Evolutionary conservation across 2,888 invertebrate genomes (phyloP).

Genomic region (Acanthosepion esculentum): DNA sequence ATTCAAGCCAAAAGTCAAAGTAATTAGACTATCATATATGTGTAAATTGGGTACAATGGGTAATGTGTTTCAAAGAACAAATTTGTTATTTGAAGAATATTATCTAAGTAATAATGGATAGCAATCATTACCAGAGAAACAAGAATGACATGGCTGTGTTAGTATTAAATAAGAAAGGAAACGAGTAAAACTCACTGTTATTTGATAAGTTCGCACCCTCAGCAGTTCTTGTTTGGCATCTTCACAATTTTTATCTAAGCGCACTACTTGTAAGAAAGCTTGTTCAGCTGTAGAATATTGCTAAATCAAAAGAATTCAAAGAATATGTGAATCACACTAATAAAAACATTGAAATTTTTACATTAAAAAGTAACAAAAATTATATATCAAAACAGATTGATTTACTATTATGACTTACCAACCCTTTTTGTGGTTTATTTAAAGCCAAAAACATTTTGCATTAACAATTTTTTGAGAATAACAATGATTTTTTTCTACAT

Average conservation of each 20-base stretch:
- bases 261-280: conserved; percentile 75
- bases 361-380: neutral
- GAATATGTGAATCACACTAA: neutral
- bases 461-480: too few species aligned
- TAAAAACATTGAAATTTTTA: too few species aligned
- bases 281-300: conserved; percentile 75
- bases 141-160: neutral
- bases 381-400: too few species aligned
- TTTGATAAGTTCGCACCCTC: conserved; percentile 73
- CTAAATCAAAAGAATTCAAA: conserved; percentile 61
- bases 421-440: too few species aligned
- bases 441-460: too few species aligned
- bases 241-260: conserved; percentile 75
- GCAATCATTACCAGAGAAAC: neutral
- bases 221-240: conserved; percentile 75
- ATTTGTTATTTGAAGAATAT: neutral
- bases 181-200: conserved; percentile 68
- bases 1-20: too few species aligned
- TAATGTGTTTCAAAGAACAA: neutral
- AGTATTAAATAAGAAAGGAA: neutral
- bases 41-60: too few species aligned
- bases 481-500: too few species aligned
- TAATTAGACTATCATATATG: too few species aligned
- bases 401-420: too few species aligned
- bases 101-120: neutral